Conservation (phyloP, 2,797 vertebrate genomes). For the Astyanax mexicanus region DNA sequence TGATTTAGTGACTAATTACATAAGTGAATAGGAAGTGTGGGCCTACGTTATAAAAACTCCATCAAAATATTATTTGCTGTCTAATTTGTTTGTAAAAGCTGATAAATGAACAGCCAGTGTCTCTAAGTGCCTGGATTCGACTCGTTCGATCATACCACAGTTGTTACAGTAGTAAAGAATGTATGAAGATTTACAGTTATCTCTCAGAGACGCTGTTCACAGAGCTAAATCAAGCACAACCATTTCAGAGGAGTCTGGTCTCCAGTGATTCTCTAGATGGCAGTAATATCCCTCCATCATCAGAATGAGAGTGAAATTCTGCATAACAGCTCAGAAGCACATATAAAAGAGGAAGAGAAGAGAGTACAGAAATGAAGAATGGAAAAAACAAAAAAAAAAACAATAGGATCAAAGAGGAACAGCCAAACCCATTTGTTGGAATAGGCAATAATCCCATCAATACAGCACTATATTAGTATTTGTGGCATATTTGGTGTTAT, state of each 20-base stretch:
- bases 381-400: too few relatives aligned
- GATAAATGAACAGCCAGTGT: background rate
- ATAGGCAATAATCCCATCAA: too few relatives aligned
- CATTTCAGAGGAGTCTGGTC: slow-evolving; percentile 70
- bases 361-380: slow-evolving; percentile 13
- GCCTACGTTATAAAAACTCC: background rate
- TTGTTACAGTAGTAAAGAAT: background rate
- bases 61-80: background rate
- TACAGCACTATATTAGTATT: too few relatives aligned
- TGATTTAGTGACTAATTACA: background rate
- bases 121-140: too few relatives aligned
- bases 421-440: too few relatives aligned
- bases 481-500: too few relatives aligned
- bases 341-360: slow-evolving; percentile 33
- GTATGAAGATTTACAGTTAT: background rate
- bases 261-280: slow-evolving; percentile 84
- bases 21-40: too few relatives aligned
- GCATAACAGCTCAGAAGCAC: slow-evolving; percentile 7
- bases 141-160: slow-evolving; percentile 5
- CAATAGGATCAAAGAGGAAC: background rate
- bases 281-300: slow-evolving; percentile 84
- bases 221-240: slow-evolving; percentile 29
- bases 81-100: slow-evolving; percentile 3
- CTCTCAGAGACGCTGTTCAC: slow-evolving; percentile 7
- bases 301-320: slow-evolving; percentile 47